These are phyloP conservation scores for Lasioglossum morio DNA, from an alignment of 2,888 invertebrate species.

Conservation along the genomic window DNA sequence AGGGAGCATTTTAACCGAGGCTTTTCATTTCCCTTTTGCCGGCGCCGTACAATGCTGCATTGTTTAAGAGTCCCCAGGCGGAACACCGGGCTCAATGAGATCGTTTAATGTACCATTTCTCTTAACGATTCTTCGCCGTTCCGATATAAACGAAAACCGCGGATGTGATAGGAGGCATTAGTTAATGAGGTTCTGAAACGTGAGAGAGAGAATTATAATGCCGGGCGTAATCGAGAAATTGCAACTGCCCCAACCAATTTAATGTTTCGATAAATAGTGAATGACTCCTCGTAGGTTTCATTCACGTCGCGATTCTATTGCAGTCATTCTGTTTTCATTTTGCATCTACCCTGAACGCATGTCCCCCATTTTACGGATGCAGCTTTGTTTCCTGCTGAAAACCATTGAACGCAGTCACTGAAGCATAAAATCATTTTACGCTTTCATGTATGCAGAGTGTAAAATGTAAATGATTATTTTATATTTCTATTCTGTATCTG, in stretches of 20 bases:
- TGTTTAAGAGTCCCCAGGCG: background rate
- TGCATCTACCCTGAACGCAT: background rate
- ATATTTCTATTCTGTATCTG: background rate
- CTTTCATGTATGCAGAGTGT: background rate
- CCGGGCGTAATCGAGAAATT: background rate
- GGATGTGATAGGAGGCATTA: background rate
- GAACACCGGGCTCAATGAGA: constrained; percentile 3
- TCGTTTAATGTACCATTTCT: constrained; percentile 4
- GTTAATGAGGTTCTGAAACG: background rate
- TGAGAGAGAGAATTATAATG: background rate
- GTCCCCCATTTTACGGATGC: background rate
- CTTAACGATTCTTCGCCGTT: background rate
- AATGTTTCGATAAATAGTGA: background rate
- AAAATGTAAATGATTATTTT: background rate
- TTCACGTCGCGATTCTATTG: too few species aligned
- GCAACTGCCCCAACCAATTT: background rate
- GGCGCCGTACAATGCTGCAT: background rate
- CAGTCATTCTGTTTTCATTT: too few species aligned
- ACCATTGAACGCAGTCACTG: background rate
- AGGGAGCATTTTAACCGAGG: constrained; percentile 10
- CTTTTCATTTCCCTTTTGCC: constrained; percentile 10
- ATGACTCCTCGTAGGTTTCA: background rate
- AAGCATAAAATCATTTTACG: background rate
- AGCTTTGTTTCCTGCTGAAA: background rate
- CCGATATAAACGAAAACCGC: background rate